Evolutionary conservation across 2,888 invertebrate genomes (phyloP).

Genomic region (Exocentrus adspersus): DNA sequence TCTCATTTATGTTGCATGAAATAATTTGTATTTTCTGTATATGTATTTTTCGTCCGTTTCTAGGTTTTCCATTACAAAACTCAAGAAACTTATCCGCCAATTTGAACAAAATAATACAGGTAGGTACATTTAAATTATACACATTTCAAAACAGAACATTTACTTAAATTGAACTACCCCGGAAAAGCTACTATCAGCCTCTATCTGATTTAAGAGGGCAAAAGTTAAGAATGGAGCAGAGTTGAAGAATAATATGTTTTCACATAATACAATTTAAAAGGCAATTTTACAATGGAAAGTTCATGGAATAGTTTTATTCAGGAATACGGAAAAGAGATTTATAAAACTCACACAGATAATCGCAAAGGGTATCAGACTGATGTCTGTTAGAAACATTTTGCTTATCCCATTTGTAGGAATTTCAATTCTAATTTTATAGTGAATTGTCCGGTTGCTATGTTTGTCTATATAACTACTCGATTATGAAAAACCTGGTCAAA

Average conservation of each 20-base stretch:
- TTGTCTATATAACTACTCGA: too few relatives aligned
- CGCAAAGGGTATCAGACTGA: background rate
- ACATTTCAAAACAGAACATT: background rate
- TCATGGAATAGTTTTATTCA: conserved; percentile 18
- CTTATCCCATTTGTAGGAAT: background rate
- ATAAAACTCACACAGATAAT: conserved; percentile 7
- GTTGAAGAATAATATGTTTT: conserved; percentile 15
- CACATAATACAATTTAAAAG: conserved; percentile 20
- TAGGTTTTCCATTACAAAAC: too few relatives aligned
- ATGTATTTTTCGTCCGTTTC: too few relatives aligned
- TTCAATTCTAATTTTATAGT: too few relatives aligned
- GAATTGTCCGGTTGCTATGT: too few relatives aligned
- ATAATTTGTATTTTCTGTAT: too few relatives aligned
- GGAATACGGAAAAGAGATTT: conserved; percentile 10
- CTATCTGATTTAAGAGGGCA: conserved; percentile 11
- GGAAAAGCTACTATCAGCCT: conserved; percentile 5
- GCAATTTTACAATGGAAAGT: conserved; percentile 25
- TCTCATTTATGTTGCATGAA: too few relatives aligned
- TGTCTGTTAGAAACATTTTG: background rate
- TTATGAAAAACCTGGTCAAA: too few relatives aligned
- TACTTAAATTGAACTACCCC: background rate
- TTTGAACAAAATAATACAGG: too few relatives aligned
- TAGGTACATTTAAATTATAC: background rate
- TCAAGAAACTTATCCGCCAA: too few relatives aligned
- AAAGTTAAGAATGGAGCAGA: conserved; percentile 12